Conservation (phyloP, 92 coral and sea anemone species). For the Nematostella vectensis region DNA sequence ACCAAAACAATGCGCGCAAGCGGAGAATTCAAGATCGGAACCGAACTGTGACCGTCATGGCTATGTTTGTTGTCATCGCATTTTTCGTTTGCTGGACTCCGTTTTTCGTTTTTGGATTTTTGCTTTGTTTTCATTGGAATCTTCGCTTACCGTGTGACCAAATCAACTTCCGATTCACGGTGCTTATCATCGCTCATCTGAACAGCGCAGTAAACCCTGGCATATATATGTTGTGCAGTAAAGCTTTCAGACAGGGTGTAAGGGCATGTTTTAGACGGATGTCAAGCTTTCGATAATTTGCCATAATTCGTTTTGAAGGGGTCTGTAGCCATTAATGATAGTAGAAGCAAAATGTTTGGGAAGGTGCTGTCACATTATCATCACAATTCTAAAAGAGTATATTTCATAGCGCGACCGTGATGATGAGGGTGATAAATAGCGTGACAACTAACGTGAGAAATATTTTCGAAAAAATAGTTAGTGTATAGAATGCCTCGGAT, state of each 20-base stretch:
- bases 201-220: conserved; percentile 30
- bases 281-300: conserved; percentile 1
- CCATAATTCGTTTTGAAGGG: too few relatives aligned
- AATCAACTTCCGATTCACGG: conserved; percentile 23
- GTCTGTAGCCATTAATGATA: too few relatives aligned
- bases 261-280: background rate
- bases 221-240: conserved; percentile 27
- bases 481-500: too few relatives aligned
- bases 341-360: too few relatives aligned
- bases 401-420: too few relatives aligned
- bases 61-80: conserved; percentile 17
- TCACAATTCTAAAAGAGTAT: too few relatives aligned
- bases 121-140: conserved; percentile 25
- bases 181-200: conserved; percentile 18
- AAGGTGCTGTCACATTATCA: too few relatives aligned
- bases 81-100: conserved; percentile 32
- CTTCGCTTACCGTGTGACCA: conserved; percentile 23
- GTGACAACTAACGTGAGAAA: too few relatives aligned
- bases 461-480: too few relatives aligned
- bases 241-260: conserved; percentile 24
- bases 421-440: too few relatives aligned
- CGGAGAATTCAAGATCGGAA: conserved; percentile 24
- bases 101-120: conserved; percentile 19
- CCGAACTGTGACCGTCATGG: conserved; percentile 30
- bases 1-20: conserved; percentile 9